Percentiles rank a stretch among this genome's conserved stretches.
Evolutionary conservation across 2,888 invertebrate genomes (phyloP).

Genomic region (Drosophila melanosoma): DNA sequence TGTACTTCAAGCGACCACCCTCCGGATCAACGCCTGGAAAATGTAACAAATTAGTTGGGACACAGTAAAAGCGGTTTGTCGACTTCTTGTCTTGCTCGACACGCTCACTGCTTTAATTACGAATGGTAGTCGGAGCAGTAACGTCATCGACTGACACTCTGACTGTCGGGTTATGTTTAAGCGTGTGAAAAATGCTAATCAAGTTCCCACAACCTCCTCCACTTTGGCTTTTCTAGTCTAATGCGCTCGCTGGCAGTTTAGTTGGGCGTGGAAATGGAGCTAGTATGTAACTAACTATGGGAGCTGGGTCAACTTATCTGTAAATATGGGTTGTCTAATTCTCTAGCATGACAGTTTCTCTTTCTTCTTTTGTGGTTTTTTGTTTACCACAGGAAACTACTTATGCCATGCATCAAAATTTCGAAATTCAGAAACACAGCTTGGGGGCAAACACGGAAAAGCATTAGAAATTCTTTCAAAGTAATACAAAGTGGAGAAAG

Average conservation of each 20-base stretch:
- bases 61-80: conserved; percentile 63
- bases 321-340: conserved; percentile 20
- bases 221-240: conserved; percentile 51
- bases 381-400: conserved; percentile 64
- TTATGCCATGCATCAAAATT: conserved; percentile 47
- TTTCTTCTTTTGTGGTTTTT: conserved; percentile 53
- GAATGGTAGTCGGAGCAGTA: conserved; percentile 31
- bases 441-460: conserved; percentile 61
- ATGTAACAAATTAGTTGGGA: conserved; percentile 52
- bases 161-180: conserved; percentile 52
- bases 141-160: conserved; percentile 63
- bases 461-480: conserved; percentile 72
- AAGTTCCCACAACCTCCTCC: conserved; percentile 80
- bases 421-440: conserved; percentile 39
- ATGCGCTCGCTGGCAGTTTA: conserved; percentile 53
- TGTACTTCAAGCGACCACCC: conserved; percentile 89
- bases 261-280: conserved; percentile 64
- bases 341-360: conserved; percentile 56
- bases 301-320: conserved; percentile 48
- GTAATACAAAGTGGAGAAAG: conserved; percentile 37
- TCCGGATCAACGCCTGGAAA: conserved; percentile 90
- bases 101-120: conserved; percentile 77
- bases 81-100: conserved; percentile 54
- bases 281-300: conserved; percentile 36
- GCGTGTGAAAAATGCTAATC: conserved; percentile 83